phyloP scores from a whole-genome alignment of 2,888 invertebrate genomes.

The Tipula confusa region DNA sequence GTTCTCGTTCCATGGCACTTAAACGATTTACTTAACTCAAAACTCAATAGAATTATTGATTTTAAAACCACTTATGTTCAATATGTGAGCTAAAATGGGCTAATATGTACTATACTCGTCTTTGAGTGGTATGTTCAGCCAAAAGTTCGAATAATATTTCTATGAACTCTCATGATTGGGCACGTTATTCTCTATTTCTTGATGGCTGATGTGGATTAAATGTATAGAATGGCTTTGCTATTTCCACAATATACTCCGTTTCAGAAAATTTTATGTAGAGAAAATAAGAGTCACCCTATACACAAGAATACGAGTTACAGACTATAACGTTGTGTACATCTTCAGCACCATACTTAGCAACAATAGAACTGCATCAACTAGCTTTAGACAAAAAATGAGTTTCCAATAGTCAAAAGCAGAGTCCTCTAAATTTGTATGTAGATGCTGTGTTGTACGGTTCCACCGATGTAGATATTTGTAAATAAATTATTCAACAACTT shows the following conservation, averaged over 20 bases:
- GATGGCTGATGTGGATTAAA: neutral
- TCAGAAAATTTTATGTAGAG: neutral
- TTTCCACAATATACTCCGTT: neutral
- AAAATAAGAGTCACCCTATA: neutral
- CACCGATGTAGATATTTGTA: no score
- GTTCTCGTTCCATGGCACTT: neutral
- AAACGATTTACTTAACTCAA: neutral
- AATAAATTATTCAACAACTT: no score
- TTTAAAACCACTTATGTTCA: no score
- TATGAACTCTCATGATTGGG: no score
- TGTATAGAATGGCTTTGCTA: neutral
- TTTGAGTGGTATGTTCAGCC: no score
- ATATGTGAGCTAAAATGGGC: no score
- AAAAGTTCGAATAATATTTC: no score
- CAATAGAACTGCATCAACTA: neutral
- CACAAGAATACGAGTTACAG: neutral
- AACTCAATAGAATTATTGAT: neutral
- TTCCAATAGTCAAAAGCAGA: no score
- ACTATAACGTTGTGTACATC: neutral
- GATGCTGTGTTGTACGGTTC: no score
- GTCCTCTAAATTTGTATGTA: neutral
- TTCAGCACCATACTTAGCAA: neutral
- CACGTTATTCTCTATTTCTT: neutral
- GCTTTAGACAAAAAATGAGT: no score
- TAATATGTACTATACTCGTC: no score